These are phyloP conservation scores for Heteromurus nitidus DNA, from an alignment of 2,888 invertebrate genomes.

Conservation along the genomic window DNA sequence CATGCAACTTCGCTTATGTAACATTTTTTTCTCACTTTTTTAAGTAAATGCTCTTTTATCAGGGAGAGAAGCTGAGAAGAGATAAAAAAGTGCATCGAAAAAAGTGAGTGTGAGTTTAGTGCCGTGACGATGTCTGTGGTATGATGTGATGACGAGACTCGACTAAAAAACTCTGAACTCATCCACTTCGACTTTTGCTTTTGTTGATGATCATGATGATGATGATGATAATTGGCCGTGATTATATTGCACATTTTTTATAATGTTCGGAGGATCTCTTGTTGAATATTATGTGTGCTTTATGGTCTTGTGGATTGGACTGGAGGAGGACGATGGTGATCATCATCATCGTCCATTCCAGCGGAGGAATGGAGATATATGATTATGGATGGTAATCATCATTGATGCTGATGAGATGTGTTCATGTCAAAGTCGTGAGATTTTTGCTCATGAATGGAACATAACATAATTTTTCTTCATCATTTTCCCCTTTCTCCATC, in stretches of 20 bases:
- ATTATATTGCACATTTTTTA: constrained; percentile 47
- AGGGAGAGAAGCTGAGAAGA: constrained; percentile 1
- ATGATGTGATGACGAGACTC: constrained; percentile 20
- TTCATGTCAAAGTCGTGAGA: no score
- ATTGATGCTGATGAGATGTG: no score
- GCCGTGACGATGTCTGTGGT: background rate
- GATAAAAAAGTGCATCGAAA: no score
- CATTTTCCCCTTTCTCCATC: background rate
- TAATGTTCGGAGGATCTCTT: background rate
- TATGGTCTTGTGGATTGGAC: no score
- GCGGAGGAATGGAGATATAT: no score
- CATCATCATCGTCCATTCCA: no score
- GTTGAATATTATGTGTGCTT: no score
- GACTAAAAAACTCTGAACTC: background rate
- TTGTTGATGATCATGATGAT: constrained; percentile 8
- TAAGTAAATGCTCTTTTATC: constrained; percentile 51
- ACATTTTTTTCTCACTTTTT: background rate
- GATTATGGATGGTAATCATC: no score
- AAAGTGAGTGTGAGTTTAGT: no score
- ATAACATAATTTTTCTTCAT: no score
- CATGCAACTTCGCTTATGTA: background rate
- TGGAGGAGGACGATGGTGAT: no score
- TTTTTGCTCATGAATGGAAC: no score
- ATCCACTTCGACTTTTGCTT: background rate
- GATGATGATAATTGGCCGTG: constrained; percentile 56